These are phyloP conservation scores for Drosophila rubida DNA, from an alignment of 2,888 invertebrate species.

Conservation along the genomic window DNA sequence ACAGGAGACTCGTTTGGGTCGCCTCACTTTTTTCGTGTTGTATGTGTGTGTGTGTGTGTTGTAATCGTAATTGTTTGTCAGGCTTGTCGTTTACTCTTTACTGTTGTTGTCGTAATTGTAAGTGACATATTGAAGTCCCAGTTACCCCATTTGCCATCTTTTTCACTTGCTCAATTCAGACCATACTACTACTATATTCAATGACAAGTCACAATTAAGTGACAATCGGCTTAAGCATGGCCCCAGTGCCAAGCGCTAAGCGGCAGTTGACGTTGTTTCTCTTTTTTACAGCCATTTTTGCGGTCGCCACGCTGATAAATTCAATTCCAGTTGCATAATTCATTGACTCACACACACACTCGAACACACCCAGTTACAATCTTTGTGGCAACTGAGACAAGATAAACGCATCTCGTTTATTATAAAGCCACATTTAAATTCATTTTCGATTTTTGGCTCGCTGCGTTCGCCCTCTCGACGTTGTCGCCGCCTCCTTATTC, in stretches of 20 bases:
- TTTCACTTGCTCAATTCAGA: background rate
- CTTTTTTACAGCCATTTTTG: conserved; percentile 53
- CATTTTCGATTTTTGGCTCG: conserved; percentile 71
- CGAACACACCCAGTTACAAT: conserved; percentile 4
- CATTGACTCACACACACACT: conserved; percentile 48
- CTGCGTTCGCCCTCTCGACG: conserved; percentile 23
- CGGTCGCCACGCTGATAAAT: conserved; percentile 44
- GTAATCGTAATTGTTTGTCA: conserved; percentile 75
- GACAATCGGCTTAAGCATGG: conserved; percentile 57
- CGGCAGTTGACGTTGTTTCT: conserved; percentile 33
- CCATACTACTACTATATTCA: conserved; percentile 11
- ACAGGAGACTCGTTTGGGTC: conserved; percentile 50
- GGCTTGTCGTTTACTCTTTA: conserved; percentile 56
- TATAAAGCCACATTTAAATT: conserved; percentile 74
- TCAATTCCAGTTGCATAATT: conserved; percentile 72
- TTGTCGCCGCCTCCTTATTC: conserved; percentile 16
- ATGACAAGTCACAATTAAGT: conserved; percentile 62
- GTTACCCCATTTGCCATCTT: conserved; percentile 33
- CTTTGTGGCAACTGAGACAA: conserved; percentile 9
- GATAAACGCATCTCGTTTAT: conserved; percentile 68
- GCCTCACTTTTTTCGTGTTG: conserved; percentile 3
- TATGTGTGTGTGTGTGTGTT: conserved; percentile 15
- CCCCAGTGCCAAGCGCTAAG: conserved; percentile 29
- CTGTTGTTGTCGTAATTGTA: conserved; percentile 63
- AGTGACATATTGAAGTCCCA: conserved; percentile 68